phyloP scores from a whole-genome alignment of 1,140 invertebrate genomes.

The Conus ventricosus region DNA sequence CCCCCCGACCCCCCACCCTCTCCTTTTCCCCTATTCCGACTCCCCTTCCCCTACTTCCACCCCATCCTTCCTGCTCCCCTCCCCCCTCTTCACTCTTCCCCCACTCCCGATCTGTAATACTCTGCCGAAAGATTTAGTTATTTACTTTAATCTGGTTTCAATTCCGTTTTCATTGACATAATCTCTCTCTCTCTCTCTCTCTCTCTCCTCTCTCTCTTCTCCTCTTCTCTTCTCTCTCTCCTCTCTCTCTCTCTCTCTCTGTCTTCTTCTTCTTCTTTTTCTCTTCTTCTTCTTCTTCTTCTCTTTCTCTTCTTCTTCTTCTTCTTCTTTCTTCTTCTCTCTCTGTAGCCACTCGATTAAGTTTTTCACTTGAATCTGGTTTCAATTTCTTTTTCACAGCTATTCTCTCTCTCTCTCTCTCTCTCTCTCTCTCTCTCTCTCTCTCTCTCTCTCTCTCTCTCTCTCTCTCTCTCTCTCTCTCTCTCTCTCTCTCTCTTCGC shows the following conservation, averaged over 20 bases:
- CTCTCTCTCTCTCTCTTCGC: not conserved
- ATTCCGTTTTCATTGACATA: not conserved
- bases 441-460: no score
- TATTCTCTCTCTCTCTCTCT: not conserved
- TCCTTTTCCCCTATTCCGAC: no score
- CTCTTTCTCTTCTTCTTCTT: not conserved
- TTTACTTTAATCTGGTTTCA: not conserved
- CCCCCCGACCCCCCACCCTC: not conserved
- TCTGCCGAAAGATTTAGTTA: not conserved
- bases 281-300: not conserved
- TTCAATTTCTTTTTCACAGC: no score
- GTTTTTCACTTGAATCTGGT: no score
- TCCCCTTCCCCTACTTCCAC: no score
- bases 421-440: not conserved
- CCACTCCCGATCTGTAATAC: not conserved
- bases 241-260: conserved; percentile 35
- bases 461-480: not conserved
- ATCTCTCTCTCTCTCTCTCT: not conserved
- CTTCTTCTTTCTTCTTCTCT: no score
- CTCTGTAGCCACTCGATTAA: no score
- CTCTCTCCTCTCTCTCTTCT: not conserved
- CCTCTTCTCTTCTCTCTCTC: not conserved
- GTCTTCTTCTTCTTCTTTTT: not conserved
- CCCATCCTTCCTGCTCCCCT: no score
- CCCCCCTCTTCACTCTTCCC: no score